Percentiles rank a stretch among this genome's conserved stretches.
Conservation (phyloP, 92 coral and sea anemone species). For the Metridium senile region DNA sequence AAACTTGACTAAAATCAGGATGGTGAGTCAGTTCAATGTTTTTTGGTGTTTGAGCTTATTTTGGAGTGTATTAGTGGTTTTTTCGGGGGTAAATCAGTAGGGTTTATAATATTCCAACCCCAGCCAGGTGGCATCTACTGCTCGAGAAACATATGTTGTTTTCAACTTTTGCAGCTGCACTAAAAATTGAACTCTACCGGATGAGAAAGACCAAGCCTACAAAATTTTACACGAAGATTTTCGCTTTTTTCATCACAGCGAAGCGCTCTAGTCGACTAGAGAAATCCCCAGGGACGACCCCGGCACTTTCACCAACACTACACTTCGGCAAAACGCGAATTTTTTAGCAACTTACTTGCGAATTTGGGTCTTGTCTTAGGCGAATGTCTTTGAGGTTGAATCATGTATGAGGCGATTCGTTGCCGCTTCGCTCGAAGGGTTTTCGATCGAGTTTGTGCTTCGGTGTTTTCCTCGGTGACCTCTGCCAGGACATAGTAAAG, state of each 20-base stretch:
- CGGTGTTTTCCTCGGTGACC: slow-evolving; percentile 9
- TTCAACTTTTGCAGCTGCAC: slow-evolving; percentile 87
- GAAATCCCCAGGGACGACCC: slow-evolving; percentile 10
- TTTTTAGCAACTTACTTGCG: slow-evolving; percentile 79
- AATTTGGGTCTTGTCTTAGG: slow-evolving; percentile 83
- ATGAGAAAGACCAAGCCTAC: slow-evolving; percentile 73
- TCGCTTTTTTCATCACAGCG: slow-evolving; percentile 35
- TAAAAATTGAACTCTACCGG: slow-evolving; percentile 81
- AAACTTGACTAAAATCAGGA: slow-evolving; percentile 5
- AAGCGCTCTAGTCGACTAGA: slow-evolving; percentile 11
- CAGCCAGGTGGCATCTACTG: slow-evolving; percentile 81
- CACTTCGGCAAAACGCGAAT: slow-evolving; percentile 61
- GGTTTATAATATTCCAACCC: slow-evolving; percentile 49
- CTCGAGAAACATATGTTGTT: slow-evolving; percentile 95
- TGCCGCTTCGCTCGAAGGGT: slow-evolving; percentile 79
- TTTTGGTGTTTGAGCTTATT: slow-evolving; percentile 12
- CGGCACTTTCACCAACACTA: slow-evolving; percentile 20
- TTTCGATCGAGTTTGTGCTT: slow-evolving; percentile 64
- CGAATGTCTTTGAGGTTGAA: slow-evolving; percentile 82
- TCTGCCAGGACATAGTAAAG: slow-evolving; percentile 30
- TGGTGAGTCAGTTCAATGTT: background rate
- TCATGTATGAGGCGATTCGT: slow-evolving; percentile 94
- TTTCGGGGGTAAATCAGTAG: slow-evolving; percentile 45
- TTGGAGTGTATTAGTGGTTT: slow-evolving; percentile 39
- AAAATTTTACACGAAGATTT: slow-evolving; percentile 54